Percentiles rank a stretch among this genome's conserved stretches.
Evolutionary conservation across 2,113 vertebrate species (phyloP).

Genomic region (Pterocles gutturalis): DNA sequence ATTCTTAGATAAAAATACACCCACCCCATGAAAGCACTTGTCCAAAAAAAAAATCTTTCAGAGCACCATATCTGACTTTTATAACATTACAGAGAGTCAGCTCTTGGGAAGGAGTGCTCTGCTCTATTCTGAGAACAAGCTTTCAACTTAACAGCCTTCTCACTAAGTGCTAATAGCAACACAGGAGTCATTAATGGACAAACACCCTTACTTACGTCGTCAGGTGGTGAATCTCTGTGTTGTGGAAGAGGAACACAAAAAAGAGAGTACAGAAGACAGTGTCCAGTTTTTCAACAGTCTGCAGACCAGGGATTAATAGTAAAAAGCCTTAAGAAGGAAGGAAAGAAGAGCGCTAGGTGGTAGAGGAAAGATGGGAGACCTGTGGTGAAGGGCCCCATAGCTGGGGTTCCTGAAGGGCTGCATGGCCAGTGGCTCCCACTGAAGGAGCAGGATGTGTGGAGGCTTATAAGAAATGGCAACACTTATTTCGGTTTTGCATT

Average conservation of each 20-base stretch:
- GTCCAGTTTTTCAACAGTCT: background rate
- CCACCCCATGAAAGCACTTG: background rate
- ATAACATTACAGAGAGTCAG: background rate
- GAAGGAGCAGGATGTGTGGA: background rate
- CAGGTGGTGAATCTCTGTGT: background rate
- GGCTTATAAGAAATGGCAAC: background rate
- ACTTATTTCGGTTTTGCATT: background rate
- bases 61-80: background rate
- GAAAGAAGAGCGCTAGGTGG: accelerated
- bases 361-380: background rate
- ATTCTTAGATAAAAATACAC: background rate
- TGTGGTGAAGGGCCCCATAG: background rate
- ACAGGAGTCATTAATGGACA: background rate
- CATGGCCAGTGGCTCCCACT: background rate
- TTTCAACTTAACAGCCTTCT: background rate
- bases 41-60: background rate
- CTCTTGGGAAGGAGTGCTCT: background rate
- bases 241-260: background rate
- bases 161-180: background rate
- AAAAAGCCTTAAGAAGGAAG: background rate
- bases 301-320: background rate
- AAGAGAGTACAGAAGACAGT: background rate
- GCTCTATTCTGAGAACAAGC: background rate
- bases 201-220: background rate
- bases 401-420: background rate